These are phyloP conservation scores for Brachionus calyciflorus DNA, from an alignment of 1,140 invertebrate species.

Conservation along the genomic window DNA sequence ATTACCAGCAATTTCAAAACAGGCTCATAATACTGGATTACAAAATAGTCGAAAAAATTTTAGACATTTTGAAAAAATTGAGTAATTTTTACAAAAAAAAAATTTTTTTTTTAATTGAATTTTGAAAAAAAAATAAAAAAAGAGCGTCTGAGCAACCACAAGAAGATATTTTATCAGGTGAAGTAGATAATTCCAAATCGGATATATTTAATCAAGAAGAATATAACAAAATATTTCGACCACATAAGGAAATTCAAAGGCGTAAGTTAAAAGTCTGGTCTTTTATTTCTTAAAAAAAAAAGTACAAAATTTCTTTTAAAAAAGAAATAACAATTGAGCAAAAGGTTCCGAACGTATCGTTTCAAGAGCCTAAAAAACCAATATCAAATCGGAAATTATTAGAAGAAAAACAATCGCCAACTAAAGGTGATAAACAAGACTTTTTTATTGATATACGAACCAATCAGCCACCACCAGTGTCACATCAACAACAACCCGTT, in stretches of 20 bases:
- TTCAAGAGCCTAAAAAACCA: not conserved
- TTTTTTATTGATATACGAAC: conserved; percentile 30
- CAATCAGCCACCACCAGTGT: not conserved
- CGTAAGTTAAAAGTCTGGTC: not conserved
- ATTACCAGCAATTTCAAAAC: not conserved
- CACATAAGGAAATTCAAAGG: not conserved
- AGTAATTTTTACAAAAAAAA: not conserved
- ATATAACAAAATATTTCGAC: conserved; percentile 40
- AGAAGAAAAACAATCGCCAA: not conserved
- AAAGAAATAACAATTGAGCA: not conserved
- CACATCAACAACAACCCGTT: not conserved
- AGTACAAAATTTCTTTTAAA: not conserved
- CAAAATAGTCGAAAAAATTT: conserved; percentile 4
- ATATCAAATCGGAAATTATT: not conserved
- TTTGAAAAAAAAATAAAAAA: not conserved
- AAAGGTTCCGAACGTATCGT: not conserved
- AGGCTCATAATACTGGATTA: not conserved
- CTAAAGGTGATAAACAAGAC: not conserved
- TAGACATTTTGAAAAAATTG: conserved; percentile 23
- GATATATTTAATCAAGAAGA: conserved; percentile 46
- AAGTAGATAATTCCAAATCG: not conserved
- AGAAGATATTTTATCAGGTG: not conserved
- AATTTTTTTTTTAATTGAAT: not conserved
- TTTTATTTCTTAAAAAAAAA: not conserved
- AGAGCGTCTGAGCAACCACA: conserved; percentile 14